Conservation (phyloP, 2,888 invertebrate species). For the Chamaedrilus cognettii region DNA sequence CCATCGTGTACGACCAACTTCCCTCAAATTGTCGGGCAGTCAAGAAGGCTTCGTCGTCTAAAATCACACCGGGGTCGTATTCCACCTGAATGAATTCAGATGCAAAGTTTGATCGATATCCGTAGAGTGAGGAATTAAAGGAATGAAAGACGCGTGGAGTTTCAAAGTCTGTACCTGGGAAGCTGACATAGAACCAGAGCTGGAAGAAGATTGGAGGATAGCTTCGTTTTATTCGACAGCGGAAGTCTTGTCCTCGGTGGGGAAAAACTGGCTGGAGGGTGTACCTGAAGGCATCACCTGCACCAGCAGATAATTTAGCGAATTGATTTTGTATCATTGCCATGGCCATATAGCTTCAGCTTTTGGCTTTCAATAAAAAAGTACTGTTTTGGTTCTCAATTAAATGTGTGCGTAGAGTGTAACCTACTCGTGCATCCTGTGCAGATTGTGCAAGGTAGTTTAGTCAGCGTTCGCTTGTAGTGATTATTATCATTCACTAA, state of each 20-base stretch:
- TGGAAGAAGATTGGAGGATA: slow-evolving; percentile 44
- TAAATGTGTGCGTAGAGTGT: too few species aligned
- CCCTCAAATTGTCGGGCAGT: neutral
- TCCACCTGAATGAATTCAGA: neutral
- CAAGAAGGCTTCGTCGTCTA: neutral
- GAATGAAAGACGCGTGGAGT: slow-evolving; percentile 25
- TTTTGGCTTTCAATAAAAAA: too few species aligned
- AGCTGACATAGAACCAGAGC: slow-evolving; percentile 46
- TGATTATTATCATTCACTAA: too few species aligned
- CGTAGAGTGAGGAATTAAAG: neutral
- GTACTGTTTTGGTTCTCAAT: too few species aligned
- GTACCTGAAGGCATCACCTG: slow-evolving; percentile 49
- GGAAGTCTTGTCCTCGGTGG: slow-evolving; percentile 42
- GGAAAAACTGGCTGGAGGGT: slow-evolving; percentile 48
- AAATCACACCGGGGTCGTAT: neutral
- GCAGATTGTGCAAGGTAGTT: too few species aligned
- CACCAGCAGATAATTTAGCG: too few species aligned
- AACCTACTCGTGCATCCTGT: too few species aligned
- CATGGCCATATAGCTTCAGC: too few species aligned
- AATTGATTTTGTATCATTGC: too few species aligned
- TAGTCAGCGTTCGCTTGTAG: too few species aligned
- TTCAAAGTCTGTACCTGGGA: slow-evolving; percentile 40
- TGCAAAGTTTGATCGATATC: neutral
- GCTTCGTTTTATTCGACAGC: neutral
- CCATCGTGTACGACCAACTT: neutral